Percentiles rank a stretch among this genome's conserved stretches.
Evolutionary conservation across 2,888 invertebrate species (phyloP).

Genomic region (Plebejus argus): DNA sequence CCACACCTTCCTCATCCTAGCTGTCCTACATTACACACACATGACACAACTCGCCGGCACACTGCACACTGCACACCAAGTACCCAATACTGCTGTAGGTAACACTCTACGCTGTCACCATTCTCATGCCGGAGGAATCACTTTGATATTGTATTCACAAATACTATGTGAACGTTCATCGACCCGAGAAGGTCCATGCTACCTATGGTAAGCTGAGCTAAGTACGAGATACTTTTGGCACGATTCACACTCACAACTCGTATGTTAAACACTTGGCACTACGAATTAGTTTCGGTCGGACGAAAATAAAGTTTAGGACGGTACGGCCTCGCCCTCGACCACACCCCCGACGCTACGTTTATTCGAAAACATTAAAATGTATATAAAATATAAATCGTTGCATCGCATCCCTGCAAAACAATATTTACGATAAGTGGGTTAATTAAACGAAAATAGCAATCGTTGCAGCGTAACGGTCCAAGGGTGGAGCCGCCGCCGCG

Average conservation of each 20-base stretch:
- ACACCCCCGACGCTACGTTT: constrained; percentile 49
- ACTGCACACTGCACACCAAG: no score
- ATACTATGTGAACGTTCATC: not conserved
- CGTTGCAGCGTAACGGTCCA: constrained; percentile 32
- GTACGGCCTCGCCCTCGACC: constrained; percentile 50
- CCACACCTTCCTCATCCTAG: constrained; percentile 75
- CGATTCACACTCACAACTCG: not conserved
- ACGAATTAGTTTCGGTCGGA: constrained; percentile 15
- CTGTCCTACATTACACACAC: not conserved
- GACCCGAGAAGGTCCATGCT: not conserved
- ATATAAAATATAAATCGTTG: constrained; percentile 55
- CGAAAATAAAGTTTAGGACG: constrained; percentile 51
- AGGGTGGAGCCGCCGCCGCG: constrained; percentile 46
- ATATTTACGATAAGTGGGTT: constrained; percentile 73
- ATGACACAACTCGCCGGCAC: not conserved
- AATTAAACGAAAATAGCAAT: constrained; percentile 74
- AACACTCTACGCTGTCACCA: not conserved
- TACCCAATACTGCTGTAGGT: not conserved
- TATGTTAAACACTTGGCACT: constrained; percentile 1
- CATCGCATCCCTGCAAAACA: constrained; percentile 63
- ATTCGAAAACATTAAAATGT: constrained; percentile 45
- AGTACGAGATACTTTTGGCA: not conserved
- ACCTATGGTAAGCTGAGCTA: not conserved
- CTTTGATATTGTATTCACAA: not conserved
- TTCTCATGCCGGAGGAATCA: not conserved